Base-by-base conservation (phyloP, 2,888 invertebrate species). In the Phalera bucephala region DNA sequence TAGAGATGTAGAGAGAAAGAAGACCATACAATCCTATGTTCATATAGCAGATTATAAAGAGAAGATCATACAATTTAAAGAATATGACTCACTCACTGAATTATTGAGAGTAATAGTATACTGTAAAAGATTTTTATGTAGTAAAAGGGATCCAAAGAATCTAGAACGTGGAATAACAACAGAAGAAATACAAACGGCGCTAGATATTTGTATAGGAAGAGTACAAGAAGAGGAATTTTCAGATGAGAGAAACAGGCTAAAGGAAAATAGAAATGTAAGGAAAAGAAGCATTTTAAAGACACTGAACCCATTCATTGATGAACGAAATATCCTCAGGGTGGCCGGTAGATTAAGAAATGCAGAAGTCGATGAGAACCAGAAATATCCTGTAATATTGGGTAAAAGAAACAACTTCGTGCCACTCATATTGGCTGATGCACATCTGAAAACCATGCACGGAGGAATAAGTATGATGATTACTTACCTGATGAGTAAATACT, bases 261-360 rank as follows among this genome's bases (percentile, higher is more conserved):
- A 36, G 26, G 9, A 36, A 17, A 34, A 28, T 1, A 23, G 13
- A 21, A 27, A 31, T 30, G 27, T 47, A 14, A 52, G 40, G n/a
- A 29, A 25, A 15, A 44, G 3, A 31, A 53, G 47, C 9, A 21
- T 1, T 9, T 13, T 63, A 21, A 44, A 41, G 35, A 35, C 48
- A 1, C 25, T 63, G 1, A 48, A 42, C 21, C 57, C 57, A 3
- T 60, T 39, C 31, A 48, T 14, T 0, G 59, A 63, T 31, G 13
- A 28, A 0, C 21, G 53, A 2, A 44, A 40, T 0, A 32, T 60
- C 0, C 37, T 64, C 22, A 54, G 56, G 46, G 60, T 62, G 13
- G 52, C 57, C n/a, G 64, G 63, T 2, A 39, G 65, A 14, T 27
- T 67, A 1, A 11, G 36, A 19, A 15, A 55, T 2, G 15, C 54